Percentiles rank a stretch among this genome's conserved stretches.
phyloP scores from a whole-genome alignment of 2,113 vertebrate genomes.

The Dromiciops gliroides region DNA sequence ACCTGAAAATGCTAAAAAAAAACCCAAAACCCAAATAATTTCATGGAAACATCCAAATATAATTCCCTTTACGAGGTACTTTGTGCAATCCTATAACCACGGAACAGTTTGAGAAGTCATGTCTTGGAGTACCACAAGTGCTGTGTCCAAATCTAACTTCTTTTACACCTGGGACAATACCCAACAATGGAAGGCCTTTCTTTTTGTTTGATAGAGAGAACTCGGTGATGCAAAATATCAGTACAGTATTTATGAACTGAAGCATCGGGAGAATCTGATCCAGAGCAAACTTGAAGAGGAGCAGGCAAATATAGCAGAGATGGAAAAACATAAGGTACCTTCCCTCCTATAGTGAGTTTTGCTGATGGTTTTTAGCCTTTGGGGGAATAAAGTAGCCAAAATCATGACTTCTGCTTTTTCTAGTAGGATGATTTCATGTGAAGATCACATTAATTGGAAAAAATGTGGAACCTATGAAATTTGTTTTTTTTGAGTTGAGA shows the following conservation, averaged over 20 bases:
- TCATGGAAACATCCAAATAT: not conserved
- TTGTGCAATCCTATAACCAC: not conserved
- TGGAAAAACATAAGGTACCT: constrained; percentile 84
- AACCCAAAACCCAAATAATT: not conserved
- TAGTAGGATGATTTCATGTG: constrained; percentile 60
- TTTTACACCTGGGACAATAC: not conserved
- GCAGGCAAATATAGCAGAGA: constrained; percentile 73
- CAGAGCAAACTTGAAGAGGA: constrained; percentile 73
- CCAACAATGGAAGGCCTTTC: not conserved
- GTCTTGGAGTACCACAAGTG: not conserved
- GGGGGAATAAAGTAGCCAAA: constrained; percentile 16
- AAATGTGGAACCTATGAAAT: constrained; percentile 38
- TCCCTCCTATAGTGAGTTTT: not conserved
- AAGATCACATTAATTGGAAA: not conserved
- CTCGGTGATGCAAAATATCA: constrained; percentile 82
- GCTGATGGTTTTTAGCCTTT: constrained; percentile 3
- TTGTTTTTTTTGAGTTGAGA: constrained; percentile 44
- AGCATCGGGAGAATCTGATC: constrained; percentile 76
- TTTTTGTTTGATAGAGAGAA: constrained; percentile 81
- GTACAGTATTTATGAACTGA: constrained; percentile 80
- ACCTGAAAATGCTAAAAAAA: not conserved
- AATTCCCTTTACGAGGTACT: not conserved
- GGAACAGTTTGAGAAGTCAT: not conserved
- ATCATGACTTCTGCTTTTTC: constrained; percentile 51
- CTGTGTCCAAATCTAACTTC: not conserved